These are phyloP conservation scores for Phainopepla nitens DNA, from an alignment of 2,113 vertebrate species.

Conservation along the genomic window DNA sequence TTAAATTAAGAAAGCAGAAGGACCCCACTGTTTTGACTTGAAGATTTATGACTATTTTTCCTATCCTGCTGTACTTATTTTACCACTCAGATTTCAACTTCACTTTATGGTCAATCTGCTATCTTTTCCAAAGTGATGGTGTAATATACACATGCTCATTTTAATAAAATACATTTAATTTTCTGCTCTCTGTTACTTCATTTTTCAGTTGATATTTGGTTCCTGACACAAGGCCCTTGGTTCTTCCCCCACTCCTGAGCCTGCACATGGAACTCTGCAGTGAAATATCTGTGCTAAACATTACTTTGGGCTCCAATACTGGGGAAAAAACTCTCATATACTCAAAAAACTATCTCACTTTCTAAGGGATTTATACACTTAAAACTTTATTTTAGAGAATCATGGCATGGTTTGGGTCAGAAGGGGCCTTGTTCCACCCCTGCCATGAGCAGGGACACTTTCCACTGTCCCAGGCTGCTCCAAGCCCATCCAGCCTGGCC, in stretches of 20 bases:
- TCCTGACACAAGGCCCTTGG: background rate
- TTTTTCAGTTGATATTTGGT: background rate
- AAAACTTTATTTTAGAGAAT: background rate
- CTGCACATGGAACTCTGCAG: background rate
- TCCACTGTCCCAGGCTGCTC: rapidly evolving
- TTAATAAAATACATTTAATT: background rate
- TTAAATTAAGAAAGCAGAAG: background rate
- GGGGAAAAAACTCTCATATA: background rate
- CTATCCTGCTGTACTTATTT: background rate
- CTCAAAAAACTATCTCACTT: background rate
- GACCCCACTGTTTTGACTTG: background rate
- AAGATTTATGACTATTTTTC: background rate
- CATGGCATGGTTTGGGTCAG: background rate
- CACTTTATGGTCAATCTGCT: background rate
- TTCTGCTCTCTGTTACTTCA: background rate
- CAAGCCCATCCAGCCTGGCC: rapidly evolving
- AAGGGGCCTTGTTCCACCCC: rapidly evolving
- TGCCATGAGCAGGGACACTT: background rate
- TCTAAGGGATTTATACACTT: background rate
- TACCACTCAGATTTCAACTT: background rate
- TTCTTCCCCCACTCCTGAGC: background rate
- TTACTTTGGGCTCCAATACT: background rate
- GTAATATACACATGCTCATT: background rate
- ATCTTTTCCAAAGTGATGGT: background rate
- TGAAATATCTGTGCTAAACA: background rate